Percentiles rank a stretch among this genome's conserved stretches.
phyloP scores from a whole-genome alignment of 53 echinoderm and acorn worm species.

The Holothuria leucospilota region DNA sequence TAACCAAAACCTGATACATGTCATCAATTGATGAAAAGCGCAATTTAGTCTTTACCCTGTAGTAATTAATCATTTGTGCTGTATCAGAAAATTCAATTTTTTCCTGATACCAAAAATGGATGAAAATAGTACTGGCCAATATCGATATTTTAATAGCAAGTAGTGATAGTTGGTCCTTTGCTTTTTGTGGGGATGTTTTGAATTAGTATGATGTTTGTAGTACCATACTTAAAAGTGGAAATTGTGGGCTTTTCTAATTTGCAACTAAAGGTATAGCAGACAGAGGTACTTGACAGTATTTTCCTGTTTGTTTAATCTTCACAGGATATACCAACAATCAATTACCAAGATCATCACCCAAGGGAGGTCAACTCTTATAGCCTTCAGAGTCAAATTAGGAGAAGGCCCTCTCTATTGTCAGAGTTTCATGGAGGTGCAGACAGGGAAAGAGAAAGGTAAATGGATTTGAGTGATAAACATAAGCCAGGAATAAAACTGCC shows the following conservation, averaged over 20 bases:
- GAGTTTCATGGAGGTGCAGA: constrained; percentile 84
- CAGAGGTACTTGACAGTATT: background rate
- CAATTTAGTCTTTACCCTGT: too few species aligned
- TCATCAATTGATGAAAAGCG: too few species aligned
- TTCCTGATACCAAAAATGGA: too few species aligned
- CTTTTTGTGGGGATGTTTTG: too few species aligned
- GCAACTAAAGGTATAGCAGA: background rate
- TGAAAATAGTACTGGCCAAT: too few species aligned
- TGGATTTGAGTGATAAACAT: too few species aligned
- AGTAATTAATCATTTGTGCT: too few species aligned
- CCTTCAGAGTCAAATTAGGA: constrained; percentile 65
- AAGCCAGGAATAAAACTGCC: too few species aligned
- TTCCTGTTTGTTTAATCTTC: background rate
- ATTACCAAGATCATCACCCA: constrained; percentile 71
- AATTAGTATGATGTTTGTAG: background rate
- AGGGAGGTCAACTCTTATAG: constrained; percentile 50
- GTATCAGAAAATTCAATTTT: too few species aligned
- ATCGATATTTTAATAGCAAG: too few species aligned
- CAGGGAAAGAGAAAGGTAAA: constrained; percentile 79
- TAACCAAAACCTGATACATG: too few species aligned
- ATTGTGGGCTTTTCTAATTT: background rate
- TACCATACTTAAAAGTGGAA: too few species aligned
- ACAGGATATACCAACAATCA: constrained; percentile 73
- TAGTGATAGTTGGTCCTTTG: background rate
- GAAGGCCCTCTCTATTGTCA: constrained; percentile 90